Percentiles rank a stretch among this genome's conserved stretches.
phyloP scores from a whole-genome alignment of 1,140 invertebrate genomes.

The Drosophila lacertosa region DNA sequence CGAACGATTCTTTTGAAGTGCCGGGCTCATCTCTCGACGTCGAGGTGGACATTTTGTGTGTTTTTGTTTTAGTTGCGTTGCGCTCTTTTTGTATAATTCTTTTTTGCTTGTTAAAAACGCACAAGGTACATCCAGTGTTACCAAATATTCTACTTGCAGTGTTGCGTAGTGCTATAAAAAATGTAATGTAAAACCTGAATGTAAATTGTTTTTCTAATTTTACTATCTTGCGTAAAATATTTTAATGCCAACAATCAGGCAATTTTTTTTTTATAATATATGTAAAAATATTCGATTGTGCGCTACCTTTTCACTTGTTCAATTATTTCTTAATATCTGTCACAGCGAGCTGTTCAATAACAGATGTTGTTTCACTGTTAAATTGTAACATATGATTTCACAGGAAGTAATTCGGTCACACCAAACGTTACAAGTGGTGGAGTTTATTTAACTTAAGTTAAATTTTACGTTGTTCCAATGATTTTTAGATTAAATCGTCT shows the following conservation, averaged over 20 bases:
- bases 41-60: slow-evolving; percentile 60
- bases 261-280: neutral
- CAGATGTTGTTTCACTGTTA: slow-evolving; percentile 13
- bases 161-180: slow-evolving; percentile 4
- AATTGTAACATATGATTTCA: slow-evolving; percentile 6
- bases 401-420: neutral
- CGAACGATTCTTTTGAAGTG: slow-evolving; percentile 79
- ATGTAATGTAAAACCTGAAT: neutral
- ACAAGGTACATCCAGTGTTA: slow-evolving; percentile 27
- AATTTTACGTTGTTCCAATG: slow-evolving; percentile 8
- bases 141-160: slow-evolving; percentile 6
- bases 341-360: neutral
- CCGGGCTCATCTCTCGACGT: slow-evolving; percentile 61
- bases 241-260: neutral
- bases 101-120: slow-evolving; percentile 35
- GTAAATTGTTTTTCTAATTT: neutral
- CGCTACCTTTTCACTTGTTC: neutral
- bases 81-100: slow-evolving; percentile 13
- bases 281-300: neutral
- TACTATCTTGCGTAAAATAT: neutral
- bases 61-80: slow-evolving; percentile 25
- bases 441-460: neutral
- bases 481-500: slow-evolving; percentile 19
- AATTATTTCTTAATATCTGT: too few species aligned
- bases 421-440: neutral